Base-by-base conservation (phyloP, 2,797 vertebrate species). In the Catostomus latipinnis region DNA sequence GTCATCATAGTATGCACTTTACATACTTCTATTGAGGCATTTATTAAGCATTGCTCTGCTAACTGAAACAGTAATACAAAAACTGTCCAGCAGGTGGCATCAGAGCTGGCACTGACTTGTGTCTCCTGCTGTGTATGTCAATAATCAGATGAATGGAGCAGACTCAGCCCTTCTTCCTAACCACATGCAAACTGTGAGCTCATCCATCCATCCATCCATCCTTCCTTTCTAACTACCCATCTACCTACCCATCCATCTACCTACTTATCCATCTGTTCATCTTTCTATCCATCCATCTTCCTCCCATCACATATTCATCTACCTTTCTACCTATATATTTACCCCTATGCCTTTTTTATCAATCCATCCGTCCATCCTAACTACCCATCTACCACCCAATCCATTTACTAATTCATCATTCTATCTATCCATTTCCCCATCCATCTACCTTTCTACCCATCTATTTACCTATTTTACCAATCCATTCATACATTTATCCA, bases 131-230 rank as follows among this genome's bases (percentile, higher is more conserved):
- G 45, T 7, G 14, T 72, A 52, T n/a, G 66, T 68, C 61, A 48
- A 63, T 56, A 56, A 60, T 66, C 12, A 45, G 78, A 82, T 18
- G 58, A 62, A 70, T 8, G 18, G 66, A 67, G 69, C 57, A 61
- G 65, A 54, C 76, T 62, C 45, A 22, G 69, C 66, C 67, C 76
- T 75, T 49, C 71, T 11, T 65, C 45, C 62, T 12, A 49, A 69
- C 78, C 84, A 81, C 81, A 75, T 61, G 74, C 65, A 78, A 81
- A 77, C 75, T 83, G 76, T 77, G 71, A 22, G 73, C 78, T 73
- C 14, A 48, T 46, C 13, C 9, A 11, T 60, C 58, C 34, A 34
- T 1, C 22, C 1, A 22, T 22, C 22, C 16, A 1, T 56, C 54
- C 7, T 58, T 56, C 54, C 7, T 58, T 7, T 6, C 0, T 34